Evolutionary conservation across 2,113 vertebrate genomes (phyloP).

Genomic region (Lophura nycthemera): DNA sequence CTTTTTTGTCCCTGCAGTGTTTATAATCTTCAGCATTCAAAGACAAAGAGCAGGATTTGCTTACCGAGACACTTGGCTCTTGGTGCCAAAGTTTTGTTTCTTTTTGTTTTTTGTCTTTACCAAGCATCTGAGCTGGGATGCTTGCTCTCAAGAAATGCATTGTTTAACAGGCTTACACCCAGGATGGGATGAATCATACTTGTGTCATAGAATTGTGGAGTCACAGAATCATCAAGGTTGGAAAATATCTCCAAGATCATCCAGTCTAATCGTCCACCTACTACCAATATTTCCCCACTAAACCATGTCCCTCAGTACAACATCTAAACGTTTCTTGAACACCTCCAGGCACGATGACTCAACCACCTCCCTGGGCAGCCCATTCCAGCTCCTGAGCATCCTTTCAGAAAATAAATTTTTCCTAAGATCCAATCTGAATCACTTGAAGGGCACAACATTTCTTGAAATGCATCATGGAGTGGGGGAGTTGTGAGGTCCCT

Average conservation of each 20-base stretch:
- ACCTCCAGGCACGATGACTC: no score
- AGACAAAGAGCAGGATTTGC: neutral
- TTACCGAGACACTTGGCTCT: neutral
- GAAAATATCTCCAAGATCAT: no score
- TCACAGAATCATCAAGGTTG: no score
- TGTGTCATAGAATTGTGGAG: neutral
- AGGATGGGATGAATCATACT: neutral
- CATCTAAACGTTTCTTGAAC: no score
- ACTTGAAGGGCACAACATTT: neutral
- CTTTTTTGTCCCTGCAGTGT: neutral
- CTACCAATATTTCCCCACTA: no score
- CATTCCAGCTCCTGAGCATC: no score
- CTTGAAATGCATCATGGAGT: neutral
- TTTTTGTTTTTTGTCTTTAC: neutral
- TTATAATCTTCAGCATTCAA: neutral
- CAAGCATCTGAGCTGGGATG: neutral
- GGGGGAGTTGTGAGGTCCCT: no score
- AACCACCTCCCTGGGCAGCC: no score
- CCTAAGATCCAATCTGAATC: no score
- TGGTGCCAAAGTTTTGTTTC: fast-evolving
- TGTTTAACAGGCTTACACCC: neutral
- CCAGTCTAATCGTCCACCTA: no score
- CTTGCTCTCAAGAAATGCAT: neutral
- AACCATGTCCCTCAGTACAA: no score
- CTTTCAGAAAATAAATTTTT: no score